Evolutionary conservation across 2,797 vertebrate genomes (phyloP), one percentile per base, ranked within the genome.

Genomic region (Pseudochromis fuscus): DNA sequence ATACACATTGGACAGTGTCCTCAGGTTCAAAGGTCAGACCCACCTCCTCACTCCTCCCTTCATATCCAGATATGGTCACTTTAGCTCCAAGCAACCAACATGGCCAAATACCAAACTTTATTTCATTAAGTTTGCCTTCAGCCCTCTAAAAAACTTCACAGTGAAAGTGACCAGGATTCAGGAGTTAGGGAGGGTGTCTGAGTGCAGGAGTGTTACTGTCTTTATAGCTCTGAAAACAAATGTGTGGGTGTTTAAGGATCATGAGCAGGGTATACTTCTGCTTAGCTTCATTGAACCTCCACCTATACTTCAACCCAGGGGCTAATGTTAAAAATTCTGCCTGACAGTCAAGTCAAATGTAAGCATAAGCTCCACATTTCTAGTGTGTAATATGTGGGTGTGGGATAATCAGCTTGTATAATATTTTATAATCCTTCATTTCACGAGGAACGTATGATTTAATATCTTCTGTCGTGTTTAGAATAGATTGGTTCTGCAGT

Each of bases 241-340:
- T 13, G 38, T 64, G 51, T 62, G 60, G 51, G 59, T 65, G 64
- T 73, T 44, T 46, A 65, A 61, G 58, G 42, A 75, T 75, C 45
- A 51, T 68, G 55, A 69, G 48, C 31, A 67, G 33, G 21, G 30
- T 60, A 28, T 15, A 61, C 49, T 46, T 59, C 40, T 42, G 40
- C 16, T n/a, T n/a, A n/a, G 18, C 6, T 42, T 8, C 5, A 42
- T 7, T 42, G 18, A 42, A 18, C 15, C 40, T 42, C 1, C 38
- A 18, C 38, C 38, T 42, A 10, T 19, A 19, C 18, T 19, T n/a
- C 45, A 63, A 44, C 31, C 28, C 23, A 9, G 37, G 15, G 44
- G 12, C 31, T 69, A 4, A 72, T 65, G 72, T 66, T 74, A 64
- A 46, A 62, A 23, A 52, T 38, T 55, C 49, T 56, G 58, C 19